Percentiles rank a stretch among this genome's conserved stretches.
Conservation (phyloP, 2,888 invertebrate species). For the Dorcus hopei region DNA sequence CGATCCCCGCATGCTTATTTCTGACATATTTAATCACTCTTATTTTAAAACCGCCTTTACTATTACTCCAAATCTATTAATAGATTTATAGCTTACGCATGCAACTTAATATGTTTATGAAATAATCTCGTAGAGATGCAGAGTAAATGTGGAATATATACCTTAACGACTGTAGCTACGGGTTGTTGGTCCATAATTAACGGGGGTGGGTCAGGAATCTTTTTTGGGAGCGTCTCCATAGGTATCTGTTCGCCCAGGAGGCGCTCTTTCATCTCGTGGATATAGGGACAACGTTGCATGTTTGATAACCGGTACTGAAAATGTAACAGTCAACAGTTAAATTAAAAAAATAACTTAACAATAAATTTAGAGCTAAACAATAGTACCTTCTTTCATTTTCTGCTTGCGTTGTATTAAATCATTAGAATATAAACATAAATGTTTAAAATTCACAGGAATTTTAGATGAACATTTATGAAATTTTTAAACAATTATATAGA, state of each 20-base stretch:
- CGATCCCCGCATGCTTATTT: not conserved
- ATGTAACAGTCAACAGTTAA: slow-evolving; percentile 30
- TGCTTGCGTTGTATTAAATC: not conserved
- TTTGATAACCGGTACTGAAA: slow-evolving; percentile 52
- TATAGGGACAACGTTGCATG: slow-evolving; percentile 87
- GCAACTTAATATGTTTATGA: not conserved
- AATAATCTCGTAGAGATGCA: too few species aligned
- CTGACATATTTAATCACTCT: too few species aligned
- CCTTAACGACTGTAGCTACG: slow-evolving; percentile 87
- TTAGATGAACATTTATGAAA: too few species aligned
- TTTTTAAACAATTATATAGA: too few species aligned
- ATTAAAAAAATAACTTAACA: not conserved
- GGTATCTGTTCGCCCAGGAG: slow-evolving; percentile 71
- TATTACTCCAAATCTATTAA: not conserved
- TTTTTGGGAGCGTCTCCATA: slow-evolving; percentile 59
- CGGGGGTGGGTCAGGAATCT: slow-evolving; percentile 47
- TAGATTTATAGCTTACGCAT: not conserved
- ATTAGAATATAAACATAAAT: too few species aligned
- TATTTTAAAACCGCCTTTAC: too few species aligned
- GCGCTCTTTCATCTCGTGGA: slow-evolving; percentile 92
- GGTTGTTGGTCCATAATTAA: slow-evolving; percentile 57
- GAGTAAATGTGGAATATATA: slow-evolving; percentile 49
- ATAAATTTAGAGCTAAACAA: not conserved
- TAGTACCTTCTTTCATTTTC: not conserved
- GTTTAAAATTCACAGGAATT: too few species aligned